These are phyloP conservation scores for Tinea semifulvella DNA, from an alignment of 2,888 invertebrate genomes.

Conservation along the genomic window DNA sequence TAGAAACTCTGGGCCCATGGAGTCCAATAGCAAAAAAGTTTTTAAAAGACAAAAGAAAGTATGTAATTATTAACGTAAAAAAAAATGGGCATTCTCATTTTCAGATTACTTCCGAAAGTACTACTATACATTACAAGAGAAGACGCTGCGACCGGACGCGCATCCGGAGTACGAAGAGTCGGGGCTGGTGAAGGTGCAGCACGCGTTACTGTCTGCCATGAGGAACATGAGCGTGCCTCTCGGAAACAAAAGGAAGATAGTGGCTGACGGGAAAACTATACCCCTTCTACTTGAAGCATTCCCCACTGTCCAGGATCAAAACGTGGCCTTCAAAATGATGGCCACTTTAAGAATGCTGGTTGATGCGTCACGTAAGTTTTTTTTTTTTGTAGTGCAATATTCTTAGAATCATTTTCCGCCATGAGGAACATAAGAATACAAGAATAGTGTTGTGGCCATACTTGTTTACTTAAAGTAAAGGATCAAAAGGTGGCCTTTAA, in stretches of 20 bases:
- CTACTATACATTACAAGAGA: slow-evolving; percentile 25
- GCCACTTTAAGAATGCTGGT: slow-evolving; percentile 88
- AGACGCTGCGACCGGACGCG: slow-evolving; percentile 20
- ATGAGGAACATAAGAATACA: slow-evolving; percentile 81
- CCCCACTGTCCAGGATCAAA: slow-evolving; percentile 74
- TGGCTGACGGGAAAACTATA: slow-evolving; percentile 69
- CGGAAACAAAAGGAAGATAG: slow-evolving; percentile 77
- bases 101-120: slow-evolving; percentile 47
- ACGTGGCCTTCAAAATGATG: slow-evolving; percentile 86
- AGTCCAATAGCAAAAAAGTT: too few species aligned
- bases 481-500: slow-evolving; percentile 88
- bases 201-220: slow-evolving; percentile 80
- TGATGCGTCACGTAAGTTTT: slow-evolving; percentile 76
- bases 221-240: slow-evolving; percentile 79
- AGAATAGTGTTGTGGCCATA: slow-evolving; percentile 58
- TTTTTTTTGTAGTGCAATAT: too few species aligned
- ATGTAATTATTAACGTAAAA: too few species aligned
- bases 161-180: slow-evolving; percentile 26
- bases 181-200: slow-evolving; percentile 62
- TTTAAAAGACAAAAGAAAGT: too few species aligned
- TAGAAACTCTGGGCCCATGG: too few species aligned
- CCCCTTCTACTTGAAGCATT: slow-evolving; percentile 71
- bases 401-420: slow-evolving; percentile 80
- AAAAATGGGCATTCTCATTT: too few species aligned
- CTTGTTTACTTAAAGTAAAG: slow-evolving; percentile 72